A percentile compares a stretch with the other conserved stretches of the same genome.
These are phyloP conservation scores for Smutsia gigantea DNA, from an alignment of 2,797 vertebrate genomes.

Conservation along the genomic window DNA sequence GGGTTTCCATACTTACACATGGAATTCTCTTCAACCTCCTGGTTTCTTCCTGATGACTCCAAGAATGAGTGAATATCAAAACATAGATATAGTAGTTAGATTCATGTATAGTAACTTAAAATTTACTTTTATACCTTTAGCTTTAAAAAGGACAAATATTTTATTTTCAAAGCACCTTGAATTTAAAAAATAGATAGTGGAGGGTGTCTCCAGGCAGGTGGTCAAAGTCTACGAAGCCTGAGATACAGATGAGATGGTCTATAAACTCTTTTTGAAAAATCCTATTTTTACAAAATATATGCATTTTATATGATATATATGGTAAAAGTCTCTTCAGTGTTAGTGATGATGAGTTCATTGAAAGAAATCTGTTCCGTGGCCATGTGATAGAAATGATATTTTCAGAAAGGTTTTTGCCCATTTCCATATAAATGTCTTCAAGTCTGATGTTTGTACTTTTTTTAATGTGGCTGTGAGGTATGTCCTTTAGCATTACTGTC, in stretches of 20 bases:
- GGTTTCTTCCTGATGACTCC: neutral
- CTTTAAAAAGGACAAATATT: neutral
- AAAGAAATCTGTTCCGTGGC: neutral
- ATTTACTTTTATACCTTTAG: constrained; percentile 5
- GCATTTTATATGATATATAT: neutral
- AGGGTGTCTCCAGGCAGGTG: neutral
- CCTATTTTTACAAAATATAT: neutral
- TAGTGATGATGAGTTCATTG: neutral
- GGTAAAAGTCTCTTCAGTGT: neutral
- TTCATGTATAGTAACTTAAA: neutral
- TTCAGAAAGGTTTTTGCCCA: constrained; percentile 22
- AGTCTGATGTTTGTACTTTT: neutral
- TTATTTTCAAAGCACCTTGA: constrained; percentile 31
- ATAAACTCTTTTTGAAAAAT: constrained; percentile 18
- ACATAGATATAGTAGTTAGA: neutral
- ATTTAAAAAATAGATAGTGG: neutral
- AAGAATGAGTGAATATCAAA: neutral
- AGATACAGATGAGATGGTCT: neutral
- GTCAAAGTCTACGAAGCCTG: neutral
- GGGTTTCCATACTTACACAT: neutral
- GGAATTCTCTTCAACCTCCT: neutral
- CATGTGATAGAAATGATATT: neutral
- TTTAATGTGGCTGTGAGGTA: neutral
- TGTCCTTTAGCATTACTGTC: constrained; percentile 55
- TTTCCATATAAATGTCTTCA: neutral